Evolutionary conservation across 2,888 invertebrate genomes (phyloP), one percentile per base, ranked within the genome.

Genomic region (Tyria jacobaeae): DNA sequence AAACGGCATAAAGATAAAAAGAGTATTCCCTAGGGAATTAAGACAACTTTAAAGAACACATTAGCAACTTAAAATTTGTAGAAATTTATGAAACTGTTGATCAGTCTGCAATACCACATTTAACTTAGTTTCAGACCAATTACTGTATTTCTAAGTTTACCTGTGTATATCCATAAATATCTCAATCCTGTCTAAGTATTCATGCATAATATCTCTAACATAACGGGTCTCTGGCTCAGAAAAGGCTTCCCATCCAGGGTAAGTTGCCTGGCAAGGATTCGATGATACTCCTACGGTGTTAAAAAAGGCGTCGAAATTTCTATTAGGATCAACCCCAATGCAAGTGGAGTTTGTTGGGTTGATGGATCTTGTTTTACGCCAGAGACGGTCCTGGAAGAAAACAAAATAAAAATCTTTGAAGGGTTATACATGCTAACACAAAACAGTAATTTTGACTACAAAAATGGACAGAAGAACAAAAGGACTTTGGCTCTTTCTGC

Each of bases 111-210:
- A n/a, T n/a, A n/a, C n/a, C n/a, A n/a, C n/a, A n/a, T n/a, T n/a
- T n/a, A n/a, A n/a, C n/a, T n/a, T n/a, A n/a, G n/a, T n/a, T n/a
- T n/a, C n/a, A n/a, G n/a, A n/a, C n/a, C n/a, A n/a, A n/a, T n/a
- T n/a, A n/a, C n/a, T n/a, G n/a, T n/a, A n/a, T n/a, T n/a, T n/a
- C n/a, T n/a, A n/a, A n/a, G n/a, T n/a, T 37, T 54, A 62, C 62
- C 62, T 62, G 82, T 97, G 97, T 39, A 97, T 88, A 5, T 96
- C 95, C 48, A 97, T 78, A 81, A 96, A 97, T 62, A 96, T 87
- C 70, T 95, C 94, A 21, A 95, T 86, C 27, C 91, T 83, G 10
- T 86, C 77, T 3, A 87, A 81, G 21, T 94, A 81, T 0, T 89
- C 79, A 21, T 88, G 68, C 57, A 96, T 84, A 64, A 95, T 92